A percentile compares a stretch with the other conserved stretches of the same genome.
Evolutionary conservation across 2,797 vertebrate species (phyloP).

Genomic region (Clarias platycephalus): DNA sequence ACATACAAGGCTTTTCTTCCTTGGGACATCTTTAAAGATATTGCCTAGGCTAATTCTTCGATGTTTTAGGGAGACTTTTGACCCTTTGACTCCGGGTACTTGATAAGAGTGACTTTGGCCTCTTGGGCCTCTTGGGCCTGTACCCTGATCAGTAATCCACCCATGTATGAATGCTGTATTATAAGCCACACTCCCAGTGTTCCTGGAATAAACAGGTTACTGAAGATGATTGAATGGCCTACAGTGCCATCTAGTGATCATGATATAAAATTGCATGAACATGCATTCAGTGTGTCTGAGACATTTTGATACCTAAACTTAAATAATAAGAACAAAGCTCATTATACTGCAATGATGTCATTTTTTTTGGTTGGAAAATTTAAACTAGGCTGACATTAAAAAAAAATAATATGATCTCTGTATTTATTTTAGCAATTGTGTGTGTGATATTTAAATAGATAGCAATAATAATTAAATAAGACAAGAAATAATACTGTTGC

Average conservation of each 20-base stretch:
- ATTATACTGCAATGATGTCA: too few species aligned
- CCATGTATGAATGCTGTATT: neutral
- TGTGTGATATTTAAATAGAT: too few species aligned
- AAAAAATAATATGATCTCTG: too few species aligned
- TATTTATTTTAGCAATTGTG: too few species aligned
- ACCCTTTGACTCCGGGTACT: neutral
- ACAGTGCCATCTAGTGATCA: neutral
- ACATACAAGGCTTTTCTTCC: neutral
- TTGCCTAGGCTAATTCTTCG: neutral
- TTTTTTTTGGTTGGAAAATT: too few species aligned
- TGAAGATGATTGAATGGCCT: neutral
- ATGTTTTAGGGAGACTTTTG: neutral
- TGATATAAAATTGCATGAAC: neutral
- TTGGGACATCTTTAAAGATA: neutral
- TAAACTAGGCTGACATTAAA: too few species aligned
- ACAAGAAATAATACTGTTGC: too few species aligned
- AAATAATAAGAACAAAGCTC: too few species aligned
- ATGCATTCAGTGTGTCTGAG: neutral
- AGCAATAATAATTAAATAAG: too few species aligned
- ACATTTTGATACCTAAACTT: neutral
- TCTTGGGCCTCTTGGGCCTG: neutral
- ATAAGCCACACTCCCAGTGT: neutral
- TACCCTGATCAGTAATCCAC: too few species aligned
- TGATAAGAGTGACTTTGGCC: neutral
- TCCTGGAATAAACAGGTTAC: neutral